Evolutionary conservation across 2,888 invertebrate species (phyloP), one percentile per base, ranked within the genome.

Genomic region (Candidula unifasciata): DNA sequence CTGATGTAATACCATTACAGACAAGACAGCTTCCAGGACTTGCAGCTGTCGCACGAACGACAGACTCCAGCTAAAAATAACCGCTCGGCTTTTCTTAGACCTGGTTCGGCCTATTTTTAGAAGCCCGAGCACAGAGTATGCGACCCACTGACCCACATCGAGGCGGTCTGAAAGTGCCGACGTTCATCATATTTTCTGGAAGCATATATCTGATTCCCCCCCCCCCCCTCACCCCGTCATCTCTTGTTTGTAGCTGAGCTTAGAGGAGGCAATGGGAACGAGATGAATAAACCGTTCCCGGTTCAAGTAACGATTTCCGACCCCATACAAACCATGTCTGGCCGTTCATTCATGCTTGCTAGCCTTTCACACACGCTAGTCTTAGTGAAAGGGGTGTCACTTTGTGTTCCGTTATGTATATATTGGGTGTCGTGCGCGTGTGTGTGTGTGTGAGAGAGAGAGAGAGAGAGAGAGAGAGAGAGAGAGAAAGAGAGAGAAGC

Each of bases 111-210:
- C 52, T 73, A 73, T 73, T 73, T 44, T 73, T 73, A 52, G 73
- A 10, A n/a, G n/a, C 44, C 73, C 6, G 73, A 73, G 35, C 73
- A 73, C 73, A 73, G n/a, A 44, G 30, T 33, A 5, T 37, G n/a
- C n/a, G 27, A 73, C 73, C 73, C 44, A 73, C 73, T 73, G 27
- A 73, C 73, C 73, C 52, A 73, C n/a, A 73, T 73, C 13, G 10
- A 44, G n/a, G 13, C 44, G 18, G 10, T 10, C 21, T 73, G 33
- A 52, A 73, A 37, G 27, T n/a, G 60, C 60, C 60, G 21, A 5
- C 2, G 60, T 60, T 60, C 8, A n/a, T 60, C 21, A 21, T 24
- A 60, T 60, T 60, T 24, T 24, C 60, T 24, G 60, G 24, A 16
- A 5, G 21, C 18, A 21, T 60, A 21, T n/a, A 60, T 60, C 18